phyloP scores from a whole-genome alignment of 2,888 invertebrate genomes.

The Endomychus coccineus region DNA sequence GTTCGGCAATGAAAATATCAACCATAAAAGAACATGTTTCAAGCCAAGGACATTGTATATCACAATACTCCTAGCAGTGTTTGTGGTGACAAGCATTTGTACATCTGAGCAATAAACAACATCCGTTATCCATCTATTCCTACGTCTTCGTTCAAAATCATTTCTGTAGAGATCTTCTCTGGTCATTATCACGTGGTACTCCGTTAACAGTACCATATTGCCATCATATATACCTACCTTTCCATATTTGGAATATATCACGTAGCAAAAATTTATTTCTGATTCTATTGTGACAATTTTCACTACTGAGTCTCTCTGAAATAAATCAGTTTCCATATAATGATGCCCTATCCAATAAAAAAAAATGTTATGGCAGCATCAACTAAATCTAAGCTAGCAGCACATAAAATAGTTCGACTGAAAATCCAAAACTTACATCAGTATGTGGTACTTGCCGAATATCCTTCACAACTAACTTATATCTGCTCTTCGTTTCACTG shows the following conservation, averaged over 20 bases:
- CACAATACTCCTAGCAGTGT: conserved; percentile 53
- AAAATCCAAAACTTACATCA: too few species aligned
- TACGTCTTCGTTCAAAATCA: conserved; percentile 40
- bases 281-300: conserved; percentile 53
- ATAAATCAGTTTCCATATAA: too few species aligned
- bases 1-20: conserved; percentile 51
- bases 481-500: too few species aligned
- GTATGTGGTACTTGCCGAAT: too few species aligned
- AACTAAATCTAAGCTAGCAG: too few species aligned
- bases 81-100: conserved; percentile 48
- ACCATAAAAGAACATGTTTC: conserved; percentile 50
- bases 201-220: conserved; percentile 46
- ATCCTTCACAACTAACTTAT: too few species aligned
- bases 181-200: conserved; percentile 49
- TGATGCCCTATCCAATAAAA: too few species aligned
- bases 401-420: too few species aligned
- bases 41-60: conserved; percentile 54
- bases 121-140: conserved; percentile 57
- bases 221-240: conserved; percentile 54
- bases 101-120: conserved; percentile 52
- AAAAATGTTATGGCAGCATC: conserved; percentile 33
- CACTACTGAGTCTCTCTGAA: conserved; percentile 26
- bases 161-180: conserved; percentile 45
- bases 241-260: conserved; percentile 52
- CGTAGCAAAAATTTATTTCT: conserved; percentile 54